Percentiles rank a stretch among this genome's conserved stretches.
Conservation (phyloP, 2,113 vertebrate genomes). For the Chunga burmeisteri region DNA sequence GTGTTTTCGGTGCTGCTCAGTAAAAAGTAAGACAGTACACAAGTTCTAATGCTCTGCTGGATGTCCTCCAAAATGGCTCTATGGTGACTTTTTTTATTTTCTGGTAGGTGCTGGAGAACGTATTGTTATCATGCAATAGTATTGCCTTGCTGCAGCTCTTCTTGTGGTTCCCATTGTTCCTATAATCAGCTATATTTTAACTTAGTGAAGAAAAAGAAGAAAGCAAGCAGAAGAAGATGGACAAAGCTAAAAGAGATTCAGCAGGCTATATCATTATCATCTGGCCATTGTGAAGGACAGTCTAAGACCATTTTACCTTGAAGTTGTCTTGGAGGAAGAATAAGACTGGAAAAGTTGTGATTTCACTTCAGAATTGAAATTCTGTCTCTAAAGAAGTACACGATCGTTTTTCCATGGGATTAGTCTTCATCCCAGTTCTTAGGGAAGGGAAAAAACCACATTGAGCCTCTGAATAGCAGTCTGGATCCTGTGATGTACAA, state of each 20-base stretch:
- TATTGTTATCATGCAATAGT: background rate
- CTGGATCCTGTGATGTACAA: background rate
- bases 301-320: background rate
- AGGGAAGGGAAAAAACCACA: background rate
- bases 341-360: background rate
- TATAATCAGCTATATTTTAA: background rate
- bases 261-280: background rate
- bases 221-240: background rate
- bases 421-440: background rate
- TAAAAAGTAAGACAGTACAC: background rate
- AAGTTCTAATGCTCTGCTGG: background rate
- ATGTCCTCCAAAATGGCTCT: background rate
- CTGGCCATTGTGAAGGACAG: background rate
- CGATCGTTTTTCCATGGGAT: background rate
- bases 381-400: background rate
- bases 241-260: background rate
- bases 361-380: background rate
- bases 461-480: background rate
- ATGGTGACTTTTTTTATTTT: background rate
- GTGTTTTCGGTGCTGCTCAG: background rate
- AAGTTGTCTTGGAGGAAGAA: background rate
- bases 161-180: background rate
- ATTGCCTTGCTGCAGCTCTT: background rate
- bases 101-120: background rate
- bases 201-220: background rate